Evolutionary conservation across 2,113 vertebrate genomes (phyloP), one percentile per base, ranked within the genome.

Genomic region (Typhlomys cinereus): DNA sequence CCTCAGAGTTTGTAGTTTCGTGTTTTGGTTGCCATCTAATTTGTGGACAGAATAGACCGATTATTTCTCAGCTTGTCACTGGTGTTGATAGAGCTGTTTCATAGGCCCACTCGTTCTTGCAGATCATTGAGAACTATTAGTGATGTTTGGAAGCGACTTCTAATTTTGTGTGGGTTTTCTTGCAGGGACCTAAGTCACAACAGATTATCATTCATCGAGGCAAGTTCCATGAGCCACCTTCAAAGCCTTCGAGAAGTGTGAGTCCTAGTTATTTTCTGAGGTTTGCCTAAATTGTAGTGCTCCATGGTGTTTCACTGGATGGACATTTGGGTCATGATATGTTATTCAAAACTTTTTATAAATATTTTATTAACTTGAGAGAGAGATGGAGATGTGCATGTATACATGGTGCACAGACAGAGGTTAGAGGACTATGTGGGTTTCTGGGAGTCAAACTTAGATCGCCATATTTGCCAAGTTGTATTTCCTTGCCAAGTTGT

Each of bases 111-210:
- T 83, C 54, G 80, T 64, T 34, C 44, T 75, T 59, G 48, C 31
- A 41, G 52, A 64, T 85, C 52, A 25, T 67, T 83, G 69, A 86
- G 62, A 64, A 44, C 23, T 39, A n/a, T 54, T 76, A 15, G 59
- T 94, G 61, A 88, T 67, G 71, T 92, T 92, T 91, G 15, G 46
- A 81, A 85, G 85, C 39, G 52, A 48, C 57, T 92, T 69, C 73
- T 94, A 86, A 76, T 75, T 80, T 95, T 96, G 64, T 97, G 97
- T 97, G 96, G 96, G n/a, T 97, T 93, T 98, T 61, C 69, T 97
- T 79, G 7, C 96, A 99, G 99, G 97, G 99, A 99, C 96, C 97
- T 99, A 97, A 99, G 99, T 98, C 98, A 99, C 96, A 99, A 99
- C 98, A 99, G 98, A 97, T 97, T 99, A 94, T 98, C 98, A 98